Evolutionary conservation across 2,797 vertebrate genomes (phyloP).

Genomic region (Perodicticus potto): DNA sequence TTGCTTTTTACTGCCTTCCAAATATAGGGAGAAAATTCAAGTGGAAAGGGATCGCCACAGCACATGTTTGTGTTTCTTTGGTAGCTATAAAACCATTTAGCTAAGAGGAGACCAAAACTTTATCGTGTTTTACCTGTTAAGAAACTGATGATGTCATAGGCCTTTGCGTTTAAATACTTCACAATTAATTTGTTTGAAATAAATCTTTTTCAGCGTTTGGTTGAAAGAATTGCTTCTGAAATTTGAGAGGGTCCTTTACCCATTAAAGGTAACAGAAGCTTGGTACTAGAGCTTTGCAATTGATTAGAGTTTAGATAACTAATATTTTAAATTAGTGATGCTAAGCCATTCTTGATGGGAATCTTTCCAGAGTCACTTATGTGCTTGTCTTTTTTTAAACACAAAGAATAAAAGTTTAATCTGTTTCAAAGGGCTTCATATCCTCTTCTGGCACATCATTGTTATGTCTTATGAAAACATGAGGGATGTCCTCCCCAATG

Average conservation of each 20-base stretch:
- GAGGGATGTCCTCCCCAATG: not conserved
- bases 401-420: conserved; percentile 37
- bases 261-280: not conserved
- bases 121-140: not conserved
- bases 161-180: not conserved
- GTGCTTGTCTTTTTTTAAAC: conserved; percentile 32
- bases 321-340: conserved; percentile 43
- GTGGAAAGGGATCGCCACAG: not conserved
- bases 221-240: not conserved
- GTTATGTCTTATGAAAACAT: not conserved
- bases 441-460: not conserved
- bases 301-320: not conserved
- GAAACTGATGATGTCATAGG: not conserved
- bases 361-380: conserved; percentile 47
- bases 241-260: conserved; percentile 34
- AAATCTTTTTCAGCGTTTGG: not conserved
- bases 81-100: not conserved
- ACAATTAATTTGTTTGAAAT: not conserved
- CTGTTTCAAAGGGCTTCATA: not conserved
- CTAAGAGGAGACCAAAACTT: not conserved
- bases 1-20: conserved; percentile 11
- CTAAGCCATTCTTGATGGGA: conserved; percentile 37
- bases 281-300: not conserved
- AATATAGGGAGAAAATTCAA: conserved; percentile 51
- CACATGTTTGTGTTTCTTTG: not conserved